Percentiles rank a stretch among this genome's conserved stretches.
Conservation (phyloP, 2,888 invertebrate genomes). For the Bibio marci region DNA sequence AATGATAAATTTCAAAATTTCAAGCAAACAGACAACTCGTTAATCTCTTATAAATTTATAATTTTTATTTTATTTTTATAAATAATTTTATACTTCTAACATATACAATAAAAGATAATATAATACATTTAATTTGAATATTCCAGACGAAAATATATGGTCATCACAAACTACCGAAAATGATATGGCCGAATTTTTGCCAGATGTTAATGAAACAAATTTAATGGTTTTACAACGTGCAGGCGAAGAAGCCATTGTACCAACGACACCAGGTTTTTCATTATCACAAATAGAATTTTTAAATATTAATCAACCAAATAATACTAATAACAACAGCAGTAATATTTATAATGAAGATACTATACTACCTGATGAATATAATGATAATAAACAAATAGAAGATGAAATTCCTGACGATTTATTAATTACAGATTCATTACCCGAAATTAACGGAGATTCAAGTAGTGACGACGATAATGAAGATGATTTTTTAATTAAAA, state of each 20-base stretch:
- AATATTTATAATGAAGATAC: too few species aligned
- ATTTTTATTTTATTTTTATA: too few species aligned
- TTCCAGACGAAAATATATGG: slow-evolving; percentile 15
- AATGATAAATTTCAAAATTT: too few species aligned
- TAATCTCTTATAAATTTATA: too few species aligned
- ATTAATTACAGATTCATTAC: slow-evolving; percentile 25
- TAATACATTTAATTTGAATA: neutral
- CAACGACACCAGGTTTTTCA: too few species aligned
- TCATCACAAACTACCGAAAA: slow-evolving; percentile 16
- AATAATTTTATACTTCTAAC: neutral
- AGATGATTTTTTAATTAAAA: neutral
- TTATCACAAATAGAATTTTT: too few species aligned
- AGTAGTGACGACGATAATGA: slow-evolving; percentile 22
- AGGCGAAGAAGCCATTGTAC: slow-evolving; percentile 21
- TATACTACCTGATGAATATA: too few species aligned
- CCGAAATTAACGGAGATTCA: slow-evolving; percentile 16
- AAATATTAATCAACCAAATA: too few species aligned
- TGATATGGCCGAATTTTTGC: slow-evolving; percentile 25
- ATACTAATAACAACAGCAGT: too few species aligned
- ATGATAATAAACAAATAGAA: slow-evolving; percentile 11
- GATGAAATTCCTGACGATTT: slow-evolving; percentile 25
- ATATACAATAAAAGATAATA: neutral
- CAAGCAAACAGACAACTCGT: too few species aligned
- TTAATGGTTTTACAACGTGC: slow-evolving; percentile 23
- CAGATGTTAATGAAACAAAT: slow-evolving; percentile 23